These are phyloP conservation scores for Blastomussa wellsi DNA, from an alignment of 92 coral and sea anemone genomes.

Conservation along the genomic window DNA sequence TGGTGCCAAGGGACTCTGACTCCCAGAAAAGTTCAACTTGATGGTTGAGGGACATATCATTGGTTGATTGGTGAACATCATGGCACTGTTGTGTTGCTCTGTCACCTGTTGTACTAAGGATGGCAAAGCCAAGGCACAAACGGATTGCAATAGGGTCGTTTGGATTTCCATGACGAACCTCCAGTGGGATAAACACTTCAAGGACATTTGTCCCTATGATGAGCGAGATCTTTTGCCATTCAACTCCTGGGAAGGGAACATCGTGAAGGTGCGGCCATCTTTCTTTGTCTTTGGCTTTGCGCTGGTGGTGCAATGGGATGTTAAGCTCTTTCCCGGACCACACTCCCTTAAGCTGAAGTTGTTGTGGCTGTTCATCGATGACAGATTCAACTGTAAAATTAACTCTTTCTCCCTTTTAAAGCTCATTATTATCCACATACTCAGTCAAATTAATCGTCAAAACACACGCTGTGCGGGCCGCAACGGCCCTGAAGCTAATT, in stretches of 20 bases:
- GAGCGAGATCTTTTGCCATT: neutral
- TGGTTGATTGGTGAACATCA: constrained; percentile 18
- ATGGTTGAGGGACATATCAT: constrained; percentile 13
- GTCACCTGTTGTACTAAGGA: constrained; percentile 40
- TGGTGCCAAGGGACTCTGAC: constrained; percentile 19
- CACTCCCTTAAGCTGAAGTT: constrained; percentile 25
- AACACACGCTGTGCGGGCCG: too few species aligned
- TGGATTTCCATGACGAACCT: constrained; percentile 6
- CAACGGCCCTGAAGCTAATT: too few species aligned
- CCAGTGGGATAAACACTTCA: constrained; percentile 20
- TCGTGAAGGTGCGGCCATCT: constrained; percentile 28
- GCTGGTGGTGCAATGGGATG: constrained; percentile 36
- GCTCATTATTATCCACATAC: too few species aligned
- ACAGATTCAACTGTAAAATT: constrained; percentile 31
- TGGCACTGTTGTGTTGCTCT: constrained; percentile 3
- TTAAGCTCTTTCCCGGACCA: constrained; percentile 37
- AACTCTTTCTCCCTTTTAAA: constrained; percentile 30
- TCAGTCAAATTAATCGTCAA: too few species aligned
- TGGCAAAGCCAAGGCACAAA: constrained; percentile 48
- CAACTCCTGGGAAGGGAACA: constrained; percentile 34
- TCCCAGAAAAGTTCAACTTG: constrained; percentile 28
- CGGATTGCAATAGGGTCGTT: constrained; percentile 48
- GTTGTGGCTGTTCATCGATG: too few species aligned
- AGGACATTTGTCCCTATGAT: constrained; percentile 13
- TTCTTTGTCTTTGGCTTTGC: neutral